Evolutionary conservation across 2,797 vertebrate species (phyloP).

Genomic region (Thaleichthys pacificus): DNA sequence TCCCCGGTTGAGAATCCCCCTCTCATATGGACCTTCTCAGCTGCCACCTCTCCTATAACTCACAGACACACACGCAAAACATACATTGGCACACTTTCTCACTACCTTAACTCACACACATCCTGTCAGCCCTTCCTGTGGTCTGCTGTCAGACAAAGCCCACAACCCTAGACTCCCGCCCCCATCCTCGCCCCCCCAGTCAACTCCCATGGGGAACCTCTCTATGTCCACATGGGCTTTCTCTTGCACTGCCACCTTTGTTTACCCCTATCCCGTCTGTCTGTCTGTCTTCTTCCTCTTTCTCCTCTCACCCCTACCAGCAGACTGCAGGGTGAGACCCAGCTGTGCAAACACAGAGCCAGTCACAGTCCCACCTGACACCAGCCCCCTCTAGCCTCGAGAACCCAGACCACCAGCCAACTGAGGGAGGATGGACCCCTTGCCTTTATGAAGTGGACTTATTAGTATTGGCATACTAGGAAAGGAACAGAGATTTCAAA

Average conservation of each 20-base stretch:
- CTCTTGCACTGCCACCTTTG: slow-evolving; percentile 29
- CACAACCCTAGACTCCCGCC: background rate
- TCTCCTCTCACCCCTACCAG: background rate
- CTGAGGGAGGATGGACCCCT: background rate
- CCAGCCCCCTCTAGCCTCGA: slow-evolving; percentile 1
- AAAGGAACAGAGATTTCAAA: no score
- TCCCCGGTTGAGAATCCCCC: slow-evolving; percentile 7
- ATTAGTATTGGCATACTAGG: background rate
- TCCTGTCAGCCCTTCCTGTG: slow-evolving; percentile 7
- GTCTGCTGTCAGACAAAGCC: background rate
- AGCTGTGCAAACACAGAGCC: slow-evolving; percentile 21
- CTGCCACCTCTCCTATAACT: slow-evolving; percentile 4
- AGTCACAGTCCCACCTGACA: slow-evolving; percentile 13
- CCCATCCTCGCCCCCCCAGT: background rate
- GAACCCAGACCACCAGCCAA: background rate
- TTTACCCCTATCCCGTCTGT: background rate
- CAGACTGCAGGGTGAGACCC: slow-evolving; percentile 18
- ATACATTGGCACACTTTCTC: background rate
- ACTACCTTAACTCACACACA: slow-evolving; percentile 1
- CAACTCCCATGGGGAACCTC: slow-evolving; percentile 19
- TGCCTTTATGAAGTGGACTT: background rate
- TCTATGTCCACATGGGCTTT: slow-evolving; percentile 32
- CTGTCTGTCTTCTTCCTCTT: slow-evolving; percentile 13
- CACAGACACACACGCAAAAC: background rate
- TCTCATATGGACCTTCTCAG: slow-evolving; percentile 15